These are phyloP conservation scores for Cottus gobio DNA, from an alignment of 2,113 vertebrate genomes.

Conservation along the genomic window DNA sequence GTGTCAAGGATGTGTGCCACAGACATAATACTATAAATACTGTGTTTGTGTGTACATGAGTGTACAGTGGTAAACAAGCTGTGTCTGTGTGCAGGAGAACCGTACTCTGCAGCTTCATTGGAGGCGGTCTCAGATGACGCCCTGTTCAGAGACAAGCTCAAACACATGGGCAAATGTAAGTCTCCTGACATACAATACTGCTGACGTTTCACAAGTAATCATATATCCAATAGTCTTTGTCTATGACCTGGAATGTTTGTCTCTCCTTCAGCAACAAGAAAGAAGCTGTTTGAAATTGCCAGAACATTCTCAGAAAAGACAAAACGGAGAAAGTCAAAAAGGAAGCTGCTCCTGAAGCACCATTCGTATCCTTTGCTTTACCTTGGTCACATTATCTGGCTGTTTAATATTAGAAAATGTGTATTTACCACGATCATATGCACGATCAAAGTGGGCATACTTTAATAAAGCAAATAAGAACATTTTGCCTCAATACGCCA, in stretches of 20 bases:
- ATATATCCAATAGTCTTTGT: neutral
- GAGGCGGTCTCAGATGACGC: conserved; percentile 94
- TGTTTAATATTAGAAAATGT: neutral
- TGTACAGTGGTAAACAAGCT: conserved; percentile 34
- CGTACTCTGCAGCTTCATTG: conserved; percentile 73
- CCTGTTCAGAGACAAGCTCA: conserved; percentile 97
- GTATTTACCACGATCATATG: neutral
- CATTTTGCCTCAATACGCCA: neutral
- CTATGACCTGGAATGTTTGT: neutral
- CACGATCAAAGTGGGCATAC: neutral
- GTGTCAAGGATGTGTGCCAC: neutral
- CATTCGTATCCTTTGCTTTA: conserved; percentile 91
- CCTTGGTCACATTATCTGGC: neutral
- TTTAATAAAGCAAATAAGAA: neutral
- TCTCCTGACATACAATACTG: neutral
- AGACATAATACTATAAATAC: conserved; percentile 7
- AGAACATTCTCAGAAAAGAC: conserved; percentile 97
- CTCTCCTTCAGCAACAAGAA: conserved; percentile 88
- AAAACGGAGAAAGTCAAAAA: conserved; percentile 94
- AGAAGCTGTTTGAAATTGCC: conserved; percentile 97
- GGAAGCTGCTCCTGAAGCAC: conserved; percentile 91
- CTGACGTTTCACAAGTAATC: neutral
- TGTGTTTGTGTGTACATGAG: neutral
- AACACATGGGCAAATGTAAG: conserved; percentile 99
- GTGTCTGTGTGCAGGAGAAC: conserved; percentile 81